These are phyloP conservation scores for Prietella phreatophila DNA, from an alignment of 2,113 vertebrate genomes.

Conservation along the genomic window DNA sequence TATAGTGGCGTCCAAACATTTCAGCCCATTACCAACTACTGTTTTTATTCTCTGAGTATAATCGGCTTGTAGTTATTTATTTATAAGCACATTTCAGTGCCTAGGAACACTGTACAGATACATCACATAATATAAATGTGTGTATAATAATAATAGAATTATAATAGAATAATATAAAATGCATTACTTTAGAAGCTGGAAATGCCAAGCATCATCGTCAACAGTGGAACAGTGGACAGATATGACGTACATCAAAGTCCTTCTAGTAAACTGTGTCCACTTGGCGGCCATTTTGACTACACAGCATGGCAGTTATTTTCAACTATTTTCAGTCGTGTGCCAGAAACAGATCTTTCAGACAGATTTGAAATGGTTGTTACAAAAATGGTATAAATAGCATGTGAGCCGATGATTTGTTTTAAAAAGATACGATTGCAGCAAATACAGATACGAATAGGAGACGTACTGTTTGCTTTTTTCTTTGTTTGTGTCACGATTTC, in stretches of 20 bases:
- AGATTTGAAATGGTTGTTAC: background rate
- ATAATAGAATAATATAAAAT: background rate
- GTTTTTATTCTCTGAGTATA: background rate
- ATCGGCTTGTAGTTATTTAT: background rate
- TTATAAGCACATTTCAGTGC: background rate
- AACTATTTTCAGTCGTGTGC: background rate
- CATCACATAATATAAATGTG: background rate
- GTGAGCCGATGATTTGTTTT: background rate
- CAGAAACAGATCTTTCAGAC: background rate
- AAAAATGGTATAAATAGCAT: background rate
- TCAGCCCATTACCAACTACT: background rate
- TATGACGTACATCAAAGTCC: background rate
- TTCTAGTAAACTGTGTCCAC: background rate
- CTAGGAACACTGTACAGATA: background rate
- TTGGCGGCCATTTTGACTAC: background rate
- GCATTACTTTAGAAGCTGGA: background rate
- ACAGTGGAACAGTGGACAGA: background rate
- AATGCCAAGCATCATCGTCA: background rate
- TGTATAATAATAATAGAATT: background rate
- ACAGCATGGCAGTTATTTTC: background rate
- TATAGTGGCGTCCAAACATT: background rate
- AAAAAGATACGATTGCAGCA: background rate
- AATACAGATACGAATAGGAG: background rate
- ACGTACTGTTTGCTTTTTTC: background rate
- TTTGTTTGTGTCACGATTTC: background rate